Conservation (phyloP, 1,140 invertebrate genomes). For the Drosophila repletoides region DNA sequence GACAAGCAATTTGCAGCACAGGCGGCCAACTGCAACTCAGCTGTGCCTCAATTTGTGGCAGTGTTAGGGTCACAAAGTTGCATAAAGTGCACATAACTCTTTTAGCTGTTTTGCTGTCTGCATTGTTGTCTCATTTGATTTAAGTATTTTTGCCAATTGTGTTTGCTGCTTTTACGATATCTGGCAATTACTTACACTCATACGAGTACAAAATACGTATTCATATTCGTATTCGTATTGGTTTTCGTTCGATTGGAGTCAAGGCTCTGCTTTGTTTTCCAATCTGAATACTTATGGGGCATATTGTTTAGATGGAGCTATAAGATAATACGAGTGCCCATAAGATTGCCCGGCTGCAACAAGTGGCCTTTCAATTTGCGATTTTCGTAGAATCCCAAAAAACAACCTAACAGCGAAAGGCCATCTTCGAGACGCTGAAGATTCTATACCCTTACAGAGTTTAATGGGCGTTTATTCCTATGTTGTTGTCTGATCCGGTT, state of each 20-base stretch:
- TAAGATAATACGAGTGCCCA: slow-evolving; percentile 18
- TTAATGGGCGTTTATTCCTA: too few relatives aligned
- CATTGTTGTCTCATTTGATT: slow-evolving; percentile 72
- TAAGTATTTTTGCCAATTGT: slow-evolving; percentile 69
- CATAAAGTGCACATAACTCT: slow-evolving; percentile 69
- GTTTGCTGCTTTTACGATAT: slow-evolving; percentile 41
- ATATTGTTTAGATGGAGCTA: slow-evolving; percentile 31
- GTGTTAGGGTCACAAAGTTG: slow-evolving; percentile 62
- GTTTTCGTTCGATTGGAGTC: slow-evolving; percentile 65
- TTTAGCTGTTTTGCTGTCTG: slow-evolving; percentile 8
- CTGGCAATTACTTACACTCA: too few relatives aligned
- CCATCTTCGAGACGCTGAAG: too few relatives aligned
- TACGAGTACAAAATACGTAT: too few relatives aligned
- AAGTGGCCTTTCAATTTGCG: slow-evolving; percentile 60
- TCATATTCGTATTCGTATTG: too few relatives aligned
- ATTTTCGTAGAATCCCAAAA: neutral
- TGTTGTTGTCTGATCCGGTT: too few relatives aligned
- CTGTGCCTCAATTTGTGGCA: slow-evolving; percentile 33
- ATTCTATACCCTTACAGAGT: too few relatives aligned
- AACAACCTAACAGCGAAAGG: slow-evolving; percentile 2
- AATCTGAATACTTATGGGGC: slow-evolving; percentile 30
- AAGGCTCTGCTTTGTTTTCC: slow-evolving; percentile 71
- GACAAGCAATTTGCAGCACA: slow-evolving; percentile 68
- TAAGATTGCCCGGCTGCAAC: slow-evolving; percentile 22
- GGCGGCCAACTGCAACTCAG: slow-evolving; percentile 28